Conservation (phyloP, 1,140 invertebrate species). For the Hypsibius dujardini region DNA sequence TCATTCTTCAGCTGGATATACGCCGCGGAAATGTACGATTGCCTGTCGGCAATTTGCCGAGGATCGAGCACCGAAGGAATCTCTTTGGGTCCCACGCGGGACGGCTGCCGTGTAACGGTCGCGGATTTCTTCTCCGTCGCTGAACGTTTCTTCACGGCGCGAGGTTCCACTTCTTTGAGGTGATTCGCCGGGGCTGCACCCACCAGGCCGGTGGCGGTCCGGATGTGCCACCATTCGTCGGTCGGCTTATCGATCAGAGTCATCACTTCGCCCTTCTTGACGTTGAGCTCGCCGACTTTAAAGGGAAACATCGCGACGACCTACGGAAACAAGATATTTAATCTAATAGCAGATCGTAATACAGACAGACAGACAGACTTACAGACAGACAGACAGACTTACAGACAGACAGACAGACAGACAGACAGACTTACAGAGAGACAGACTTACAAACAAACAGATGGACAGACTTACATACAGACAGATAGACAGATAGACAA, state of each 20-base stretch:
- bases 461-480: too few relatives aligned
- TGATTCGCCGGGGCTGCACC: slow-evolving; percentile 97
- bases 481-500: too few relatives aligned
- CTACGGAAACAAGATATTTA: neutral
- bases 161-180: slow-evolving; percentile 74
- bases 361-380: too few relatives aligned
- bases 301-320: neutral
- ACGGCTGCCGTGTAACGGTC: neutral
- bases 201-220: slow-evolving; percentile 71
- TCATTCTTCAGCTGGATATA: slow-evolving; percentile 28
- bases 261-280: slow-evolving; percentile 41
- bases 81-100: neutral
- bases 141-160: slow-evolving; percentile 59
- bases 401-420: too few relatives aligned
- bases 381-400: too few relatives aligned
- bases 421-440: too few relatives aligned
- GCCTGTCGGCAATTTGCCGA: neutral
- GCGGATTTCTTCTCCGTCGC: slow-evolving; percentile 25
- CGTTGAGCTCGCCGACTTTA: neutral
- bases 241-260: slow-evolving; percentile 84
- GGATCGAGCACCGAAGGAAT: neutral
- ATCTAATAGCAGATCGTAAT: too few relatives aligned
- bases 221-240: slow-evolving; percentile 92
- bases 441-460: too few relatives aligned
- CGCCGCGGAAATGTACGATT: slow-evolving; percentile 20